A percentile compares a stretch with the other conserved stretches of the same genome.
Evolutionary conservation across 1,140 invertebrate species (phyloP).

Genomic region (Grapholita molesta): DNA sequence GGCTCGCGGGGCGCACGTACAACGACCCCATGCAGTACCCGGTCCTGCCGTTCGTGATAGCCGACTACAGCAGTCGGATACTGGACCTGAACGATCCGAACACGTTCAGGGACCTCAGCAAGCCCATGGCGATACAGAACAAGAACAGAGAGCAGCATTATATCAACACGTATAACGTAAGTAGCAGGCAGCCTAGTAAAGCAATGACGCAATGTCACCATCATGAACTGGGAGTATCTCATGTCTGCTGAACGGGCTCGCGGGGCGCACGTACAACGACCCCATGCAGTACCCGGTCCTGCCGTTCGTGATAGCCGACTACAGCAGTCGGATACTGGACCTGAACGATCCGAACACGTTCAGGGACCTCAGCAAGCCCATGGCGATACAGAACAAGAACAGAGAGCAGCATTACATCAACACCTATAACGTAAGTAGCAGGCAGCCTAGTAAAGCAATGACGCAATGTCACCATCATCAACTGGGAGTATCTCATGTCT

Average conservation of each 20-base stretch:
- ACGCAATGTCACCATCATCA: constrained; percentile 90
- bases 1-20: not conserved
- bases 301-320: constrained; percentile 94
- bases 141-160: constrained; percentile 92
- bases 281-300: constrained; percentile 97
- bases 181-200: constrained; percentile 28
- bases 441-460: constrained; percentile 77
- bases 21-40: constrained; percentile 81
- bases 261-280: constrained; percentile 96
- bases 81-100: constrained; percentile 82
- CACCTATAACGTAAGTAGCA: constrained; percentile 81
- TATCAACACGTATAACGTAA: constrained; percentile 85
- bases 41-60: constrained; percentile 94
- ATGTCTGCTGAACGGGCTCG: constrained; percentile 91
- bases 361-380: constrained; percentile 90
- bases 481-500: constrained; percentile 96
- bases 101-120: not conserved
- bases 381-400: constrained; percentile 93
- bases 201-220: constrained; percentile 87
- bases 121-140: constrained; percentile 95
- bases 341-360: constrained; percentile 84
- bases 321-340: constrained; percentile 85
- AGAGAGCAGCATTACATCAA: constrained; percentile 93
- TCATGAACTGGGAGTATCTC: constrained; percentile 97
- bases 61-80: constrained; percentile 86